phyloP scores from a whole-genome alignment of 2,888 invertebrate genomes.

The Adela reaumurella region DNA sequence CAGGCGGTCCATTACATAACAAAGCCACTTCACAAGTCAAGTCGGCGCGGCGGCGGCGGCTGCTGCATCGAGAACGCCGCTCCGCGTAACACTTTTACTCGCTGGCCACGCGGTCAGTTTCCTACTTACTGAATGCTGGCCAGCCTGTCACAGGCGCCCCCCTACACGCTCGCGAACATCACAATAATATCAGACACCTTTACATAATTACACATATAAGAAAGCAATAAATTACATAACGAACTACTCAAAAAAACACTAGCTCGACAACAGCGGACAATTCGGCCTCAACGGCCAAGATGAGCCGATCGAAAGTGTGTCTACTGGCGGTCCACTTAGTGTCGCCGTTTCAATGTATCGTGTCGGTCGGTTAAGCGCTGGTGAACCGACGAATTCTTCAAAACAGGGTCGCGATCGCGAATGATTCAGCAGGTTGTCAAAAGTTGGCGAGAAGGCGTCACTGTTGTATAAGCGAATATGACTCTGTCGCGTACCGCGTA shows the following conservation, averaged over 20 bases:
- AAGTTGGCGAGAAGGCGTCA: background rate
- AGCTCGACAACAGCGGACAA: conserved; percentile 33
- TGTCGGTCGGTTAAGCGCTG: too few relatives aligned
- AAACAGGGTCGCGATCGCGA: background rate
- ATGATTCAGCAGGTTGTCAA: background rate
- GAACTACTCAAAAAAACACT: conserved; percentile 20
- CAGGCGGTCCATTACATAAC: too few relatives aligned
- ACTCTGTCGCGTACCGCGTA: background rate
- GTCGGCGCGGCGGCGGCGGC: too few relatives aligned
- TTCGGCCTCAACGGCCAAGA: background rate
- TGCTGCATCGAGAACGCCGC: conserved; percentile 24
- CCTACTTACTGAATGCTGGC: too few relatives aligned
- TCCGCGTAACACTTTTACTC: conserved; percentile 49
- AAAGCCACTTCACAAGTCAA: too few relatives aligned
- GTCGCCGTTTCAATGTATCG: too few relatives aligned
- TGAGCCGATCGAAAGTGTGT: background rate
- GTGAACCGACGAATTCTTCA: too few relatives aligned
- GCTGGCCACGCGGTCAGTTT: conserved; percentile 21
- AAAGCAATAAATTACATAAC: background rate
- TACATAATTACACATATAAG: conserved; percentile 42
- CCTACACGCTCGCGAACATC: background rate
- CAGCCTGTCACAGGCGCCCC: background rate
- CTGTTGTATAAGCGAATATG: background rate
- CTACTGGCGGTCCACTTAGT: background rate
- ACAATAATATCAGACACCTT: conserved; percentile 21